phyloP scores from a whole-genome alignment of 2,888 invertebrate genomes.

The Synanthedon andrenaeformis region DNA sequence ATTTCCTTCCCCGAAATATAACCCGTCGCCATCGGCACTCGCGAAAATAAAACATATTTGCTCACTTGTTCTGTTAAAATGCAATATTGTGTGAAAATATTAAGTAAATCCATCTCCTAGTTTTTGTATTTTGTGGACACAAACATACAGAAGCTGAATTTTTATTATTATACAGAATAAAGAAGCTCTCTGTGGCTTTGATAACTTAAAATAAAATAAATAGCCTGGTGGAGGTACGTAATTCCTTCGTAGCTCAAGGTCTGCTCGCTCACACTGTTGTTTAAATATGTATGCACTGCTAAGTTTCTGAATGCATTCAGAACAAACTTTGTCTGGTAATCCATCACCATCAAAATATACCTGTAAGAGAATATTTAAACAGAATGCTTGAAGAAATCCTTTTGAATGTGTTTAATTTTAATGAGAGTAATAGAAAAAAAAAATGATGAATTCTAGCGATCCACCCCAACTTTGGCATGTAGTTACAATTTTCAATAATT shows the following conservation, averaged over 20 bases:
- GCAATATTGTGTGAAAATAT: no score
- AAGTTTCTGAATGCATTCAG: slow-evolving; percentile 62
- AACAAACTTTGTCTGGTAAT: slow-evolving; percentile 60
- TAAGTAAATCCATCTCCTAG: no score
- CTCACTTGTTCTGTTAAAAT: not conserved
- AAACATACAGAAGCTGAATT: no score
- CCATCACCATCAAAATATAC: slow-evolving; percentile 64
- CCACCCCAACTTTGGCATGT: no score
- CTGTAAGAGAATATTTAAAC: slow-evolving; percentile 20
- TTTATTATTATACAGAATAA: not conserved
- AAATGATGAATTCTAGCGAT: no score
- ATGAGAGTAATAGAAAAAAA: no score
- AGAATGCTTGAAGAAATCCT: not conserved
- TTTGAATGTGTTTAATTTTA: not conserved
- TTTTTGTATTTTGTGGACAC: not conserved
- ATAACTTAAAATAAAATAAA: not conserved
- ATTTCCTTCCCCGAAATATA: no score
- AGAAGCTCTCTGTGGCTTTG: not conserved
- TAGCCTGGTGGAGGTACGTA: slow-evolving; percentile 58
- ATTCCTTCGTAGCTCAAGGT: slow-evolving; percentile 54
- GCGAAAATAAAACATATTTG: no score
- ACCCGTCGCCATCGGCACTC: no score
- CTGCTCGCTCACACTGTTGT: slow-evolving; percentile 62
- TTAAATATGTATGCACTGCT: slow-evolving; percentile 65
- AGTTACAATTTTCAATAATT: no score